Conservation (phyloP, 2,113 vertebrate genomes). For the Taxidea taxus region DNA sequence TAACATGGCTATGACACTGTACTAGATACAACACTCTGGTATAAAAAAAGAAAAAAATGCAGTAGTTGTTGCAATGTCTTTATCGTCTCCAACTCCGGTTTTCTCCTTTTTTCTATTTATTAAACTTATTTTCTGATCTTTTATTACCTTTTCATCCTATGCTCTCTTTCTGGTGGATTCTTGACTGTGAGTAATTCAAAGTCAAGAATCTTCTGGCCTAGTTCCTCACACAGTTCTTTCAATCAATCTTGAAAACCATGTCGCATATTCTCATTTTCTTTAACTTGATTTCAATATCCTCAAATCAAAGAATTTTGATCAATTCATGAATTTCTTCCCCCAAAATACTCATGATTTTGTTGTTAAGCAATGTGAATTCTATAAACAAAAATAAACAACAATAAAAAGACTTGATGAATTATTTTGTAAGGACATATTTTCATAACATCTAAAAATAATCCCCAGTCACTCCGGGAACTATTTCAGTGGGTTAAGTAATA, state of each 20-base stretch:
- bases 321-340: not conserved
- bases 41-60: not conserved
- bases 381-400: not conserved
- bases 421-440: slow-evolving; percentile 41
- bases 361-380: not conserved
- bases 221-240: not conserved
- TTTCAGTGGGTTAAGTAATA: slow-evolving; percentile 40
- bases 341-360: not conserved
- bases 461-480: not conserved
- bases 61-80: not conserved
- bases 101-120: not conserved
- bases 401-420: not conserved
- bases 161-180: not conserved
- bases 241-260: not conserved
- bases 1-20: not conserved
- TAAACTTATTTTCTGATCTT: not conserved
- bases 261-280: not conserved
- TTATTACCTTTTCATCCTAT: not conserved
- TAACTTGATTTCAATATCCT: not conserved
- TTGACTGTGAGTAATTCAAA: not conserved
- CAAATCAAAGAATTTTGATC: not conserved
- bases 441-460: slow-evolving; percentile 19
- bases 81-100: not conserved
- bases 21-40: not conserved
- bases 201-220: not conserved